A percentile compares a stretch with the other conserved stretches of the same genome.
Conservation (phyloP, 2,113 vertebrate genomes). For the Hippopotamus amphibius region DNA sequence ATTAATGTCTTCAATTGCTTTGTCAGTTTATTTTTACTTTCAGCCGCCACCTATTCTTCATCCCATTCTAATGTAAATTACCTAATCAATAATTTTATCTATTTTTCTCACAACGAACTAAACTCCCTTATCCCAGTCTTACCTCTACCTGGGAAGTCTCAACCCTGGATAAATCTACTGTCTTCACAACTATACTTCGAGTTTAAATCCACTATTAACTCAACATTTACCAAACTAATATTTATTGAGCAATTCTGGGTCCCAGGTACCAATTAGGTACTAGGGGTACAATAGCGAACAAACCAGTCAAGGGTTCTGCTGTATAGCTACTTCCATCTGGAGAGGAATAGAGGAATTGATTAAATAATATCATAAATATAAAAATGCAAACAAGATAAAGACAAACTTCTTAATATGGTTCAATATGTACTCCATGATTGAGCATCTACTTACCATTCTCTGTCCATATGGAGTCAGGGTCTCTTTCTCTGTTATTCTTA, state of each 20-base stretch:
- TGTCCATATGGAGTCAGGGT: no score
- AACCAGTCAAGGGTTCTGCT: background rate
- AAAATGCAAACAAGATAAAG: background rate
- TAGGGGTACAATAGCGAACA: background rate
- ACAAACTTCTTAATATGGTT: background rate
- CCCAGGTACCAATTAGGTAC: background rate
- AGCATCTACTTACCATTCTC: background rate
- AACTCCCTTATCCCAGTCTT: background rate
- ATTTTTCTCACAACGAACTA: background rate
- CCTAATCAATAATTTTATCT: background rate
- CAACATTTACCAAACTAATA: background rate
- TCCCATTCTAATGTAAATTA: background rate
- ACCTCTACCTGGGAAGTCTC: background rate
- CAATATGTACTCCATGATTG: background rate
- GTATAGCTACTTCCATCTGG: background rate
- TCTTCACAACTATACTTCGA: background rate
- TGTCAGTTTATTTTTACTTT: background rate
- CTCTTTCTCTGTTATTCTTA: background rate
- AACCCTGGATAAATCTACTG: background rate
- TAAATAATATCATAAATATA: background rate
- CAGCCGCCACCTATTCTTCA: background rate
- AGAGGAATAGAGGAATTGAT: background rate
- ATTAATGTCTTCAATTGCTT: background rate
- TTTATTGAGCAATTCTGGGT: background rate
- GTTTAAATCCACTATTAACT: background rate